phyloP scores from a whole-genome alignment of 2,888 invertebrate species.

The Fissipunctia ypsillon region DNA sequence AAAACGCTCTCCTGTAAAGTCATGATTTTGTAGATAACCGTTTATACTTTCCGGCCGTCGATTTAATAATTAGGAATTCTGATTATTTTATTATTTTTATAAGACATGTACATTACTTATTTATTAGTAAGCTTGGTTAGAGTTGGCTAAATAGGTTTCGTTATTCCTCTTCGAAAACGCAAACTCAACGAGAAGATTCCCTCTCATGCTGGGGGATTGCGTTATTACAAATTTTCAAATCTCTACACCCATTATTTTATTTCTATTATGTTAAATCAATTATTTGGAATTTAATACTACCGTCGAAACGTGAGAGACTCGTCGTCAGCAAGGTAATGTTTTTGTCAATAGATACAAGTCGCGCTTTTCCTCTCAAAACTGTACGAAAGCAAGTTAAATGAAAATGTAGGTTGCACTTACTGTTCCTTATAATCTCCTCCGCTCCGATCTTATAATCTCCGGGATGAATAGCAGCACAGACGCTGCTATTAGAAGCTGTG shows the following conservation, averaged over 20 bases:
- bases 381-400: not conserved
- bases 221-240: not conserved
- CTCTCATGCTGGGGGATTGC: constrained; percentile 3
- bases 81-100: not conserved
- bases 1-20: not conserved
- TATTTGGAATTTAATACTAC: not conserved
- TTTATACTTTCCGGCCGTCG: too few species aligned
- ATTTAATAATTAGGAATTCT: not conserved
- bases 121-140: not conserved
- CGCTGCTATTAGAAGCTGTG: constrained; percentile 17
- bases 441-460: not conserved
- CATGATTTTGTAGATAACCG: not conserved
- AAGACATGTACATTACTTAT: not conserved
- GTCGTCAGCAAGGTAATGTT: too few species aligned
- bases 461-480: constrained; percentile 6
- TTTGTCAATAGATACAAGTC: not conserved
- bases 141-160: not conserved
- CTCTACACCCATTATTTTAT: not conserved
- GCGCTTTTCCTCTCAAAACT: not conserved
- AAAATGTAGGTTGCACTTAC: constrained; percentile 22
- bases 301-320: not conserved
- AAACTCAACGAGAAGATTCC: not conserved
- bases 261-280: not conserved
- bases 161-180: not conserved
- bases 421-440: not conserved